Evolutionary conservation across 2,888 invertebrate genomes (phyloP), one percentile per base, ranked within the genome.

Genomic region (Suillia variegata): DNA sequence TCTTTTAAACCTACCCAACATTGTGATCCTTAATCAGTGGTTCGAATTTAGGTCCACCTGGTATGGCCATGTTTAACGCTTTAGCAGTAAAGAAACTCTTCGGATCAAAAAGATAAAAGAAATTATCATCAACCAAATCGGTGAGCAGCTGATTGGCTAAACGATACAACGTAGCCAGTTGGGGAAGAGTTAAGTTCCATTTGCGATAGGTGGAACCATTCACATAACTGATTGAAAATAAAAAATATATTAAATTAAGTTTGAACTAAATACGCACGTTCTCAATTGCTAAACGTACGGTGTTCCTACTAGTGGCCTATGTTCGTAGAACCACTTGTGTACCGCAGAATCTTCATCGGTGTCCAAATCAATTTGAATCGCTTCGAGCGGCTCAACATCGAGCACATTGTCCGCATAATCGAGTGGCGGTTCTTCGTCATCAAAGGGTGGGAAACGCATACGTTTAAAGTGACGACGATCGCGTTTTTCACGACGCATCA

Each of bases 81-180:
- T 99, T 99, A 0, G 99, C 99, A 1, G 99, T 99, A 83, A 99
- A 99, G 83, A 99, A 99, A 75, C 98, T 98, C 83, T 99, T 98
- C 15, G 97, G 91, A 82, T 99, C 99, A 83, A 99, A 99, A 2
- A 99, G 85, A 80, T 99, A 99, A 84, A 98, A 99, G 82, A 98
- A 99, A 82, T 99, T 99, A 63, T 94, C 90, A 84, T 99, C 99
- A 0, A 98, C 96, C 64, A 99, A 86, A 84, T 99, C 99, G 12
- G 99, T 99, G 34, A 99, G 84, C 57, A 99, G 85, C 81, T 98
- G 98, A 85, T 99, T 99, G 1, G 98, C 99, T 65, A 99, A 86
- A 62, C 99, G 90, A 81, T 99, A 99, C 34, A 99, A 83, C 1
- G 97, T 97, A 0, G 99, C 98, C 93, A 99, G 93, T 84, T 98